Evolutionary conservation across 2,797 vertebrate genomes (phyloP), one percentile per base, ranked within the genome.

Genomic region (Micromesistius poutassou): DNA sequence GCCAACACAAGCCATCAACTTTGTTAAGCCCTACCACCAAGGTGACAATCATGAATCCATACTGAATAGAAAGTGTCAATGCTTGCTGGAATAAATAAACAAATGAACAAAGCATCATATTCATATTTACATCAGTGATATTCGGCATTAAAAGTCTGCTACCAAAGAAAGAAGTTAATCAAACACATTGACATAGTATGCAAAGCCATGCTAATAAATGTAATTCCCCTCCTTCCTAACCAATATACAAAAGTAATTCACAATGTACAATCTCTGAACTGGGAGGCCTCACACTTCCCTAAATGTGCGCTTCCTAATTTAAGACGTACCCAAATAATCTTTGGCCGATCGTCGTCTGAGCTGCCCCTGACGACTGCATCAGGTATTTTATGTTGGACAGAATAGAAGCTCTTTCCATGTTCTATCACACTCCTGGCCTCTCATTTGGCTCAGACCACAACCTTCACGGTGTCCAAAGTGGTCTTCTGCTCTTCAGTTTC

Each of bases 401-500:
- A 68, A 12, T 5, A 68, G 62, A 30, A 68, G 62, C 62, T 28
- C 10, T 6, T 81, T 79, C 70, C 1, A 0, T 78, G 74, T 78
- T 83, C 35, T 68, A 74, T 76, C 14, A 71, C 74, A 75, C 77
- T 81, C 75, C 73, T 7, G 50, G 2, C 0, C 68, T n/a, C 36
- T 75, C 38, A 76, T 7, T 1, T 30, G 14, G 30, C 72, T 92
- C 79, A 94, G 74, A 92, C 84, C 33, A 91, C 83, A 72, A 90
- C 85, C 84, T 91, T 90, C 72, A 93, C 42, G 0, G 89, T 86
- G 71, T 93, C 89, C 84, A 90, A 79, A 2, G 72, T 1, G 14
- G 68, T 28, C 76, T 93, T 95, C 80, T 90, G 93, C 76, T 93
- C 87, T 14, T 91, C 90, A 0, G 86, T 73, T 0, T 76, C 88